Evolutionary conservation across 2,797 vertebrate genomes (phyloP).

Genomic region (Melanotaenia parkinsoni): DNA sequence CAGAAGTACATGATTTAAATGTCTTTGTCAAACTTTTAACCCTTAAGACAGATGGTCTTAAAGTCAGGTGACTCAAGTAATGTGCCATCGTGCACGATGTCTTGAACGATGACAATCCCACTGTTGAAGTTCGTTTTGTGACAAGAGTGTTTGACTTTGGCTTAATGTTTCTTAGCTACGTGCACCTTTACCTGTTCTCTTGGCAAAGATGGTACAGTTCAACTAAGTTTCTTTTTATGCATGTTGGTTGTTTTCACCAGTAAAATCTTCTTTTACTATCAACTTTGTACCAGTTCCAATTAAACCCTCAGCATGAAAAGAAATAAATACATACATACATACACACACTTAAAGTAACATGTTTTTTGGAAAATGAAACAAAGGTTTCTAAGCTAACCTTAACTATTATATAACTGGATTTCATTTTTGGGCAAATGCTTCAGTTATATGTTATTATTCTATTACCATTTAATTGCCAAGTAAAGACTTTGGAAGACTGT

Average conservation of each 20-base stretch:
- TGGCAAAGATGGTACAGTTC: neutral
- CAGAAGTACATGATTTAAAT: neutral
- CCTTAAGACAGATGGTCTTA: no score
- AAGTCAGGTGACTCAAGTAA: fast-evolving
- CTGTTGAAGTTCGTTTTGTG: neutral
- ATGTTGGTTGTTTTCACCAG: neutral
- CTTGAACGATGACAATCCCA: no score
- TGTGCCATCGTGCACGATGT: no score
- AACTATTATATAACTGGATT: neutral
- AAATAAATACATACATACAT: no score
- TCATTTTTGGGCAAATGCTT: no score
- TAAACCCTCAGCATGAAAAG: no score
- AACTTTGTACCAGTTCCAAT: neutral
- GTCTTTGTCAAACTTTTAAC: neutral
- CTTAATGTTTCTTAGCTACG: neutral
- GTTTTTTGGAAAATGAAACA: no score
- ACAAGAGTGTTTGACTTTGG: neutral
- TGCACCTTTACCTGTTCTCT: neutral
- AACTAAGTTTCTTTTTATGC: neutral
- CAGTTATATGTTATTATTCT: no score
- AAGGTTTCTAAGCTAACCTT: no score
- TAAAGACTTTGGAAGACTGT: neutral
- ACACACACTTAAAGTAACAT: no score
- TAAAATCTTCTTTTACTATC: neutral
- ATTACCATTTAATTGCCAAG: no score